Evolutionary conservation across 2,888 invertebrate genomes (phyloP), one percentile per base, ranked within the genome.

Genomic region (Shargacucullia verbasci): DNA sequence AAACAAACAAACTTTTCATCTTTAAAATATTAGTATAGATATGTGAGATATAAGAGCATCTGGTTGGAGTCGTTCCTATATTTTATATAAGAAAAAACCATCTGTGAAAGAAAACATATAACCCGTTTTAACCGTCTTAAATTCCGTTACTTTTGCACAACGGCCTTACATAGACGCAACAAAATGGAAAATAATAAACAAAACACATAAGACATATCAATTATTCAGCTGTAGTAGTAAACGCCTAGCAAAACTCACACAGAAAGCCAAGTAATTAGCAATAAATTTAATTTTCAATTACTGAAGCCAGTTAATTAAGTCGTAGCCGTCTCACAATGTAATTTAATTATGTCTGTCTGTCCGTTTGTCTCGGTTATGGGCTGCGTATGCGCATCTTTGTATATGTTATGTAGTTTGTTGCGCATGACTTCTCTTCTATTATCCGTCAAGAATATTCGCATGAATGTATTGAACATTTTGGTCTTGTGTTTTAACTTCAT

Each of bases 251-350:
- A 52, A 57, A 53, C 34, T 55, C 20, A 25, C 15, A 45, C 37
- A 73, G 62, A 59, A 69, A 49, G 55, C 39, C 40, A 70, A 72
- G 72, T 85, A 88, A 90, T 90, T 85, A 86, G 83, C 83, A 84
- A 87, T 91, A 91, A 88, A 90, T 90, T 87, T 83, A 83, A 84
- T 79, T 88, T 90, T 91, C 90, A 91, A 90, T 91, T 91, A 90
- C 79, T 70, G 71, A 61, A 63, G 71, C 67, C 74, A 76, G 81
- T 83, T 90, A 87, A 90, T 91, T 86, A 87, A 86, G 84, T 80
- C 54, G 53, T 52, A 56, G 63, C 61, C 61, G 64, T 54, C 43
- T 60, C 76, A 58, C 61, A 59, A 52, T 25, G 65, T 72, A 58
- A 73, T 73, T 73, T 60, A 73, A 73, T 73, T 65, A 73, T 48